These are phyloP conservation scores for Lutraria rhynchaena DNA, from an alignment of 1,140 invertebrate genomes.

Conservation along the genomic window DNA sequence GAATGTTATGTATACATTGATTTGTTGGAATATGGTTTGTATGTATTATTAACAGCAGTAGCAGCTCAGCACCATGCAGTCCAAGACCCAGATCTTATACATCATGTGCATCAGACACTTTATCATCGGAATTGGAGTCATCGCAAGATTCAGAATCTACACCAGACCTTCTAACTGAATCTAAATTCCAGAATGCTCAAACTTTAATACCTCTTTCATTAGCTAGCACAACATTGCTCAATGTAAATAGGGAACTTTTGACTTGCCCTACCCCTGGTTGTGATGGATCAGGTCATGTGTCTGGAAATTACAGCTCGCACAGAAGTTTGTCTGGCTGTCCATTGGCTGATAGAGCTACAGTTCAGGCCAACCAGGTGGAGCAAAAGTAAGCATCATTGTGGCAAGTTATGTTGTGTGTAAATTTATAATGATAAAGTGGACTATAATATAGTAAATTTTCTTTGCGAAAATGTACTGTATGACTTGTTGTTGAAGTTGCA, in stretches of 20 bases:
- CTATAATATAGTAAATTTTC: no score
- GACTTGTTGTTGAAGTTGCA: no score
- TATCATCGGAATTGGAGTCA: no score
- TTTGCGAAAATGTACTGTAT: no score
- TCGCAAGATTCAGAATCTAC: no score
- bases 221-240: slow-evolving; percentile 6
- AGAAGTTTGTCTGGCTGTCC: slow-evolving; percentile 90
- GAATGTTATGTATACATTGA: background rate
- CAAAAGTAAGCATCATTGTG: slow-evolving; percentile 86
- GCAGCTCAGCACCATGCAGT: slow-evolving; percentile 37
- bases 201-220: slow-evolving; percentile 23
- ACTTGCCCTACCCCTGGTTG: slow-evolving; percentile 83
- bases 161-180: background rate
- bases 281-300: slow-evolving; percentile 84
- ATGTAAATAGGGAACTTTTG: slow-evolving; percentile 81
- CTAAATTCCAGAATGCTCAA: background rate
- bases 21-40: slow-evolving; percentile 18
- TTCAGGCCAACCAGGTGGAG: slow-evolving; percentile 79
- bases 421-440: no score
- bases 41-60: slow-evolving; percentile 25
- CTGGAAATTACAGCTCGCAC: slow-evolving; percentile 90
- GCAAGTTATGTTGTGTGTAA: background rate
- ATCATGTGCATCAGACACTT: background rate
- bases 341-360: slow-evolving; percentile 85
- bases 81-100: background rate